Base-by-base conservation (phyloP, 2,797 vertebrate species). In the Graptemys geographica region DNA sequence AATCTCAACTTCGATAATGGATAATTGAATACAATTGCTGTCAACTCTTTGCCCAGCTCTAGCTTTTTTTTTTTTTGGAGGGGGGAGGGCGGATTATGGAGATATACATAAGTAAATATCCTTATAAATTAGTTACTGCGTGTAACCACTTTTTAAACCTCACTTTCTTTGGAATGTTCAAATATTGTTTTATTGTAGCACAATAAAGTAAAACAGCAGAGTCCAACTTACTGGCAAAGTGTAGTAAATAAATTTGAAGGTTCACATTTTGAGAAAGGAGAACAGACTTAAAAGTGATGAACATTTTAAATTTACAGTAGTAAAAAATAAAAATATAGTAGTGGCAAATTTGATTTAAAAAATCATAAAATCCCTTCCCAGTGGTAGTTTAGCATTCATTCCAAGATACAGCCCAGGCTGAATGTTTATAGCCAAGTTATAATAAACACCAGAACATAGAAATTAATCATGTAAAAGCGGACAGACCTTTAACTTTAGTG, bases 21-120 rank as follows among this genome's bases (percentile, higher is more conserved):
- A n/a, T 88, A 23, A 90, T 62, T 84, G 84, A 92, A 95, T 5
- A 12, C 55, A 47, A 15, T 91, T 84, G 19, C 3, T 72, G 37
- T 78, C 76, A 94, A 79, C 86, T 85, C 81, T 90, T 95, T 80
- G 21, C 44, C 33, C n/a, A 87, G 23, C 53, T 92, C 76, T 88
- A 86, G 53, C 12, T 89, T 83, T 53, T 8, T 92, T 94, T 92
- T 94, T 5, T 51, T 5, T 5, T 5, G 13, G 51, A 8, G 15
- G 19, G 69, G 2, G 21, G 11, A 41, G 41, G 15, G 51, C 15
- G 90, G 92, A 81, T 52, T 92, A 87, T 18, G 91, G 62, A 72
- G 5, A n/a, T 87, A 88, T 94, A 95, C 5, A 1, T 89, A 78
- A 90, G 84, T 65, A 97, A 94, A 96, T 96, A 82, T 25, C 31